Evolutionary conservation across 92 coral and sea anemone species (phyloP), one percentile per base, ranked within the genome.

Genomic region (Heteractis magnifica): DNA sequence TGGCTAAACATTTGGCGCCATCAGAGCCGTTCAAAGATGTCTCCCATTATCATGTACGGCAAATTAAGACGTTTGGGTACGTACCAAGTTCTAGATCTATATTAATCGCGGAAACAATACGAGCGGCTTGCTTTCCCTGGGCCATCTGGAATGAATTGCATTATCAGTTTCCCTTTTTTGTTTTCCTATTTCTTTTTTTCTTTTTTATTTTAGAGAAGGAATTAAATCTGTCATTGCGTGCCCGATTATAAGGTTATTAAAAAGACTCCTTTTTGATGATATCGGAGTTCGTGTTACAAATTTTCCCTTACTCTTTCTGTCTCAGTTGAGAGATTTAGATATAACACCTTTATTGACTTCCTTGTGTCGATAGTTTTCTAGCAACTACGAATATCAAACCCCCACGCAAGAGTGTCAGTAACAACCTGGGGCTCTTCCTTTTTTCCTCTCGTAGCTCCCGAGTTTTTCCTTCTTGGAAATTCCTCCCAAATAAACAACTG

Each of bases 1-100:
- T 81, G 84, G 76, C 50, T 14, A 81, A 81, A 19, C 84, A 81
- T 81, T 81, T 81, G 84, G 84, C 84, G 84, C 77, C 84, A 71
- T 44, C 50, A 72, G 84, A 59, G 65, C 34, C 59, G 34, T 70
- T 18, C 77, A 52, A 51, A 51, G 77, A 70, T 5, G 56, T 44
- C 60, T 52, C 51, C 62, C 62, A 13, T 8, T 81, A 75, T 59
- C 23, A 68, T 68, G 10, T 5, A 68, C 5, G 12, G 73, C 4
- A 26, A 68, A 68, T 68, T 26, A 7, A 68, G 26, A 20, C 11
- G 10, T 8, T 68, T 20, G 6, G 4, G 49, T 21, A 8, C 13
- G 9, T 53, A 10, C 6, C 23, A 50, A 12, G 49, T 10, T 62
- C 34, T 62, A 16, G 21, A n/a, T 58, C 64, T 62, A 62, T 62